These are phyloP conservation scores for Drosophila sulfurigaster DNA, from an alignment of 1,140 invertebrate genomes.

Conservation along the genomic window DNA sequence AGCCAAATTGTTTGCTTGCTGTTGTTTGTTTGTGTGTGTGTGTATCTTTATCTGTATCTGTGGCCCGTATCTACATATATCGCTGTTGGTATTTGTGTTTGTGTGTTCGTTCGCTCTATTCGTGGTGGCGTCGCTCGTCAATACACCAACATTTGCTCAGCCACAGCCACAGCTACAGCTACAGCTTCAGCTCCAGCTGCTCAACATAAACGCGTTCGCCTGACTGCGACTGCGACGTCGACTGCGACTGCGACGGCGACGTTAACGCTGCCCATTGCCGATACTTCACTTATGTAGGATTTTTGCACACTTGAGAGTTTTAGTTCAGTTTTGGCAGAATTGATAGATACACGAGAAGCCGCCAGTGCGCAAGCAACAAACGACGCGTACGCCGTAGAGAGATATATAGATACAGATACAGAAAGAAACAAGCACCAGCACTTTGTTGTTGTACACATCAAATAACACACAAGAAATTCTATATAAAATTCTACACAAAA, in stretches of 20 bases:
- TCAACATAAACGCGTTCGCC: constrained; percentile 69
- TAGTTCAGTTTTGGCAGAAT: constrained; percentile 80
- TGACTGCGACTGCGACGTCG: constrained; percentile 9
- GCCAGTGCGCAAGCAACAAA: constrained; percentile 33
- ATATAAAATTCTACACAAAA: constrained; percentile 3
- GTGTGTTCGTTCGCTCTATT: constrained; percentile 31
- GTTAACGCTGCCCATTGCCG: constrained; percentile 15
- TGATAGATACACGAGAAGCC: constrained; percentile 70
- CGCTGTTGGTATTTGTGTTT: constrained; percentile 8
- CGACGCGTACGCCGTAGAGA: constrained; percentile 34
- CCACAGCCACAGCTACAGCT: constrained; percentile 43
- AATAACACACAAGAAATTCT: constrained; percentile 1
- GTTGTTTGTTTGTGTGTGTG: constrained; percentile 25
- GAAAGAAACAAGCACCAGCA: constrained; percentile 35
- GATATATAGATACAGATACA: constrained; percentile 53
- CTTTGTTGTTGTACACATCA: constrained; percentile 31
- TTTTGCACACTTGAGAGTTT: constrained; percentile 82
- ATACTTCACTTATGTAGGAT: constrained; percentile 78
- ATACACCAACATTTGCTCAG: constrained; percentile 65
- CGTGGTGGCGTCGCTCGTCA: constrained; percentile 25
- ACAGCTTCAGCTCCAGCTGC: constrained; percentile 58
- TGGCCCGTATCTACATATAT: background rate
- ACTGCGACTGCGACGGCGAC: constrained; percentile 9
- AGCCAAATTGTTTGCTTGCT: constrained; percentile 56
- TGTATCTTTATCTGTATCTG: constrained; percentile 24